These are phyloP conservation scores for Aricia agestis DNA, from an alignment of 1,140 invertebrate species.

Conservation along the genomic window DNA sequence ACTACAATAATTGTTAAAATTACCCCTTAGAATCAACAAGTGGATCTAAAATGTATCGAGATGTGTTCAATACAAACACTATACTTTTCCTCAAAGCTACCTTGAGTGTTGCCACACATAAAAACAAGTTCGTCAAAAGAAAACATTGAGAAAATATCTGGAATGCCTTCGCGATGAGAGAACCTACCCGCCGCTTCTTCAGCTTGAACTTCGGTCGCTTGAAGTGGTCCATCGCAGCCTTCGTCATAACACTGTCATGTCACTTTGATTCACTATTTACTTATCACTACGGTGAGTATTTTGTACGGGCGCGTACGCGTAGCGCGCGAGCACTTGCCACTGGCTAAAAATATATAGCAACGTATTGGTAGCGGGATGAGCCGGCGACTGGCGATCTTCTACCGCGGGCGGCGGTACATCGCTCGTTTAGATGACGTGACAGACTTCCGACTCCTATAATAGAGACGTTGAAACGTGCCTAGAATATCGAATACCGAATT, in stretches of 20 bases:
- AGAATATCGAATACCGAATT: neutral
- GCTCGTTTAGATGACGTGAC: constrained; percentile 23
- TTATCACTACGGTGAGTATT: constrained; percentile 31
- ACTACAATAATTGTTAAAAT: no score
- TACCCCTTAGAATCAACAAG: no score
- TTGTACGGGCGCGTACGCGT: constrained; percentile 32
- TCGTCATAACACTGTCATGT: constrained; percentile 63
- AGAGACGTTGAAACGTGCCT: neutral
- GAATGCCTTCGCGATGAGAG: neutral
- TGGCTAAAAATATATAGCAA: constrained; percentile 54
- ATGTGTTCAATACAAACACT: neutral
- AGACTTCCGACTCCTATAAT: constrained; percentile 4
- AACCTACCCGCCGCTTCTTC: constrained; percentile 44
- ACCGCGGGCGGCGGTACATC: constrained; percentile 32
- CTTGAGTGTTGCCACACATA: constrained; percentile 9
- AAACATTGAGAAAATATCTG: constrained; percentile 3
- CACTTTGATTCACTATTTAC: constrained; percentile 41
- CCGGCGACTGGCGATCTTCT: neutral
- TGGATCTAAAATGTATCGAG: no score
- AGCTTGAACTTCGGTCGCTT: constrained; percentile 42
- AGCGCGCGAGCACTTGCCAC: constrained; percentile 43
- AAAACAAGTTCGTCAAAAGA: neutral
- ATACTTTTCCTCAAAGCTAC: neutral
- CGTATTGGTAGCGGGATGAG: constrained; percentile 20
- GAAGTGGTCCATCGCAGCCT: constrained; percentile 53